Evolutionary conservation across 2,113 vertebrate genomes (phyloP), one percentile per base, ranked within the genome.

Genomic region (Emydura subglobosa): DNA sequence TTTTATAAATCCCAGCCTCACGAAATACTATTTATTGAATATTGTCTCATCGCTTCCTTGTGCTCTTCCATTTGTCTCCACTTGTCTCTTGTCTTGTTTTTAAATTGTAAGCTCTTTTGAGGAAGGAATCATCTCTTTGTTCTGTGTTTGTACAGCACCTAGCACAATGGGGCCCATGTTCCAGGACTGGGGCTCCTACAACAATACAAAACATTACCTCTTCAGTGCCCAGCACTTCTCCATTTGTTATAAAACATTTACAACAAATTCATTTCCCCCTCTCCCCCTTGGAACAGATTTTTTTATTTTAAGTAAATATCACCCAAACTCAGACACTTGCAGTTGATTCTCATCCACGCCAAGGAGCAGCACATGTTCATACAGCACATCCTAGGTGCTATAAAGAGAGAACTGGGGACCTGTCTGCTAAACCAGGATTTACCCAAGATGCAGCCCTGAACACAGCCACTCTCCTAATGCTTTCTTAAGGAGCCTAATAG

Each of bases 381-480:
- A 39, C 91, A 96, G 50, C 91, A 68, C 59, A 76, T 81, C 6
- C 79, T 74, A 92, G 89, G 47, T 49, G 4, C 25, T 83, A 39
- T 83, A 59, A 94, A 85, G 85, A 84, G 92, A 53, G 90, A 92
- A 94, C 79, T 90, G 92, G 76, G 42, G 90, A 92, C 42, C 91
- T 92, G 91, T 61, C 92, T 51, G 88, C 89, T 96, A 72, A 96
- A 94, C 86, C 72, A 95, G 96, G 95, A 96, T 97, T 97, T 96
- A 96, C 49, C 87, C 87, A 76, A 89, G 91, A 82, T 83, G 89
- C 74, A 82, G 91, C 93, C 88, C 84, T 0, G 10, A 79, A 84
- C 49, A 72, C 92, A 93, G 82, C 86, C 87, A 82, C 27, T 39
- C 89, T 82, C 88, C 84, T 95, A 86, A 90, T 74, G 12, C 95